Base-by-base conservation (phyloP, 2,888 invertebrate genomes). In the Aproaerema taeniolella region DNA sequence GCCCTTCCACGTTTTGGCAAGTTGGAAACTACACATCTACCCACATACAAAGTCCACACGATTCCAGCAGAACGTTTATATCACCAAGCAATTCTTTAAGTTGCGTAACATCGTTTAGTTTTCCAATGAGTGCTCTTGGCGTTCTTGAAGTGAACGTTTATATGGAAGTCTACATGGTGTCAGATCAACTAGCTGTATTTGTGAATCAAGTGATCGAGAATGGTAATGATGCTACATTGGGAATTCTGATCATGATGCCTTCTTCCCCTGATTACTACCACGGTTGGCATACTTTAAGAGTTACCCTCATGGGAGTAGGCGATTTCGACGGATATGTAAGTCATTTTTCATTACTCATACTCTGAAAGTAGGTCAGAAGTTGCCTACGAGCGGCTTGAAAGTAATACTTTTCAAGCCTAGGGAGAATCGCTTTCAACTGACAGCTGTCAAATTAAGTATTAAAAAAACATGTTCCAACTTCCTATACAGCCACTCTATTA, bases 61-160 rank as follows among this genome's bases (percentile, higher is more conserved):
- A 46, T 6, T 36, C 45, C 0, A 67, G 69, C 31, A 45, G 34
- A 2, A 50, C 47, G 7, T 70, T 61, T 29, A 59, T 69, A 38
- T 26, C 56, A n/a, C 70, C 68, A 2, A 53, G 52, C 26, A 40
- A 50, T 13, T 28, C 33, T 8, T 45, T 56, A 11, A 69, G 69
- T 29, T 71, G 71, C 41, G 53, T 62, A 10, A 54, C 66, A 6
- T 68, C 71, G 0, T 61, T 62, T 24, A 38, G 43, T 1, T 67
- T 71, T 33, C 42, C 46, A 10, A 61, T 68, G 58, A 48, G 53
- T 7, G 57, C 59, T 7, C 44, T 47, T 30, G 71, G 68, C 6
- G 42, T 46, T 4, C 34, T 70, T 8, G 61, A 68, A 54, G 61
- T 65, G 1, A 66, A 63, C 16, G 45, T 58, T 7, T 67, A 45